These are phyloP conservation scores for Pterocles orientalis DNA, from an alignment of 2,113 vertebrate genomes.

Conservation along the genomic window DNA sequence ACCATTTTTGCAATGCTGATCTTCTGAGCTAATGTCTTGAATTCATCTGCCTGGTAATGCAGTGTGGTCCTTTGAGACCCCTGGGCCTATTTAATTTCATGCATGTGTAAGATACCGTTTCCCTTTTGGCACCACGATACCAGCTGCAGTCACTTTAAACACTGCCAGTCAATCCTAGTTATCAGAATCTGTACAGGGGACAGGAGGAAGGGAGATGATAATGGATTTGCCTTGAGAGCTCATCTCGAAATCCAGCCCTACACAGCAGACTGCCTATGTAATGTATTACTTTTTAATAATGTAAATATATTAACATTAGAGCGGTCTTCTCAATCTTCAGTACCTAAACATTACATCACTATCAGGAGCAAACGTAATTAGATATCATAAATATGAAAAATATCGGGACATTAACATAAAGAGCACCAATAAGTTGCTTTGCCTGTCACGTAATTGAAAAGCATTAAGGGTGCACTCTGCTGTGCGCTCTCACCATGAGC, in stretches of 20 bases:
- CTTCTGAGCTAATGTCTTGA: slow-evolving; percentile 42
- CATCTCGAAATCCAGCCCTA: slow-evolving; percentile 48
- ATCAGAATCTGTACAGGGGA: slow-evolving; percentile 50
- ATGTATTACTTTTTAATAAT: slow-evolving; percentile 71
- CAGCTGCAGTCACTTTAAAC: slow-evolving; percentile 58
- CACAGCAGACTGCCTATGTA: slow-evolving; percentile 37
- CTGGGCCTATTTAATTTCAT: slow-evolving; percentile 66
- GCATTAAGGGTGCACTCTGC: slow-evolving; percentile 32
- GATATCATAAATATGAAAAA: slow-evolving; percentile 73
- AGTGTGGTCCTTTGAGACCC: slow-evolving; percentile 55
- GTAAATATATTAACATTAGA: slow-evolving; percentile 70
- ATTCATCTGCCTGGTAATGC: slow-evolving; percentile 28
- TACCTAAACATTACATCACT: slow-evolving; percentile 69
- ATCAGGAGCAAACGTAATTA: slow-evolving; percentile 68
- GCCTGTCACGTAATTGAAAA: slow-evolving; percentile 53
- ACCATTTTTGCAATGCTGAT: slow-evolving; percentile 42
- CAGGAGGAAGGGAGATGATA: slow-evolving; percentile 52
- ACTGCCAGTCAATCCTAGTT: slow-evolving; percentile 56
- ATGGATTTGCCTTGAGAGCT: slow-evolving; percentile 67
- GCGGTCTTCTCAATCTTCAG: slow-evolving; percentile 51
- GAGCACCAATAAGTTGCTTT: slow-evolving; percentile 58
- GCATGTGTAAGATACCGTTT: slow-evolving; percentile 50
- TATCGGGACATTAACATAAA: slow-evolving; percentile 42
- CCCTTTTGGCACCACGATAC: slow-evolving; percentile 34
- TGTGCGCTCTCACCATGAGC: neutral